Evolutionary conservation across 2,888 invertebrate genomes (phyloP).

Genomic region (Antitype chi): DNA sequence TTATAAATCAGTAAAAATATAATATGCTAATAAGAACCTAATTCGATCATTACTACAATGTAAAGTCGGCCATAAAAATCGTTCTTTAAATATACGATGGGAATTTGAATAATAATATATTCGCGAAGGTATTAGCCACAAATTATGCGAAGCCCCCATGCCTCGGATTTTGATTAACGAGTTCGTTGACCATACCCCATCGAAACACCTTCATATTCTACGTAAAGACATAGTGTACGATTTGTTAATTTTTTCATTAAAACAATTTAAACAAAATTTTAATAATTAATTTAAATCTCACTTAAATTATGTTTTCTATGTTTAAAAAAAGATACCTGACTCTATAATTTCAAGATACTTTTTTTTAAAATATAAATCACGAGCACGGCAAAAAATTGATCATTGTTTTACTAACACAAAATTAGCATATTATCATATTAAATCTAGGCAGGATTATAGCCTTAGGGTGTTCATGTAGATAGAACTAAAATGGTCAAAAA

Average conservation of each 20-base stretch:
- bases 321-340: neutral
- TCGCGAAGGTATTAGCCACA: slow-evolving; percentile 36
- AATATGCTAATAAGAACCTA: slow-evolving; percentile 36
- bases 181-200: slow-evolving; percentile 39
- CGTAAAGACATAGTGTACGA: neutral
- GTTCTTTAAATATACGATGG: slow-evolving; percentile 22
- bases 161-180: slow-evolving; percentile 50
- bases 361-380: slow-evolving; percentile 11
- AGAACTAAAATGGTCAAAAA: slow-evolving; percentile 26
- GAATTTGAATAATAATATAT: slow-evolving; percentile 56
- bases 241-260: neutral
- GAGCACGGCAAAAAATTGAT: slow-evolving; percentile 1
- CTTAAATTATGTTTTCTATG: neutral
- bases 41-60: slow-evolving; percentile 51
- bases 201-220: neutral
- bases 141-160: slow-evolving; percentile 43
- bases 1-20: slow-evolving; percentile 26
- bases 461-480: slow-evolving; percentile 21
- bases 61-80: slow-evolving; percentile 57
- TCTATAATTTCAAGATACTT: slow-evolving; percentile 6
- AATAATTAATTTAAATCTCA: neutral
- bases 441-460: slow-evolving; percentile 33
- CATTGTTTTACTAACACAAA: slow-evolving; percentile 1
- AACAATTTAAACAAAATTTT: too few species aligned
- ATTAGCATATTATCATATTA: slow-evolving; percentile 13